Evolutionary conservation across 2,113 vertebrate species (phyloP).

Genomic region (Lophius piscatorius): DNA sequence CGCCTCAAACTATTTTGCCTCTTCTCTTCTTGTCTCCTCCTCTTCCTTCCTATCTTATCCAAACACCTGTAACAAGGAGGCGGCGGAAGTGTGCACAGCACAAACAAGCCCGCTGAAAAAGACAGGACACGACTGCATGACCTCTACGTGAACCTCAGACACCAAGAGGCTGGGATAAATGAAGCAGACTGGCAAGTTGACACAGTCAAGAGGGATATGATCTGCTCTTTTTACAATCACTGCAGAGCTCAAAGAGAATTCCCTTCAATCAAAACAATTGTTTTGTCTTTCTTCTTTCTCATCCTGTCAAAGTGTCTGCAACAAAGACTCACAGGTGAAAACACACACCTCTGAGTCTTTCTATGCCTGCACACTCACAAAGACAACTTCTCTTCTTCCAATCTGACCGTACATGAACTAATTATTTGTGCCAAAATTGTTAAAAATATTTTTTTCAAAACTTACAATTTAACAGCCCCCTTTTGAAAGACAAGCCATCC

Average conservation of each 20-base stretch:
- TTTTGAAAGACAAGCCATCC: too few species aligned
- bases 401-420: too few species aligned
- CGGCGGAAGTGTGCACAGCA: slow-evolving; percentile 2
- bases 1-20: slow-evolving; percentile 51
- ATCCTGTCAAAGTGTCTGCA: slow-evolving; percentile 21
- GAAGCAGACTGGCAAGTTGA: slow-evolving; percentile 25
- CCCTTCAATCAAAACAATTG: slow-evolving; percentile 13
- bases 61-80: slow-evolving; percentile 58
- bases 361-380: too few species aligned
- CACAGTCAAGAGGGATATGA: slow-evolving; percentile 8
- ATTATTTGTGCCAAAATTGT: too few species aligned
- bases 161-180: slow-evolving; percentile 3
- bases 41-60: slow-evolving; percentile 39
- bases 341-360: slow-evolving; percentile 10
- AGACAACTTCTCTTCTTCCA: too few species aligned
- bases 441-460: too few species aligned
- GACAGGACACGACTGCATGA: slow-evolving; percentile 15
- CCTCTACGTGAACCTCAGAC: slow-evolving; percentile 38
- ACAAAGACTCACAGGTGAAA: neutral
- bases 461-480: too few species aligned
- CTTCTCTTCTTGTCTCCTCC: slow-evolving; percentile 22
- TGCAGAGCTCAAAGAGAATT: slow-evolving; percentile 28
- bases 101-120: slow-evolving; percentile 14
- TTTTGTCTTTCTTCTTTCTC: slow-evolving; percentile 13
- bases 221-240: slow-evolving; percentile 5